Percentiles rank a stretch among this genome's conserved stretches.
Evolutionary conservation across 2,888 invertebrate species (phyloP).

Genomic region (Eurois occulta): DNA sequence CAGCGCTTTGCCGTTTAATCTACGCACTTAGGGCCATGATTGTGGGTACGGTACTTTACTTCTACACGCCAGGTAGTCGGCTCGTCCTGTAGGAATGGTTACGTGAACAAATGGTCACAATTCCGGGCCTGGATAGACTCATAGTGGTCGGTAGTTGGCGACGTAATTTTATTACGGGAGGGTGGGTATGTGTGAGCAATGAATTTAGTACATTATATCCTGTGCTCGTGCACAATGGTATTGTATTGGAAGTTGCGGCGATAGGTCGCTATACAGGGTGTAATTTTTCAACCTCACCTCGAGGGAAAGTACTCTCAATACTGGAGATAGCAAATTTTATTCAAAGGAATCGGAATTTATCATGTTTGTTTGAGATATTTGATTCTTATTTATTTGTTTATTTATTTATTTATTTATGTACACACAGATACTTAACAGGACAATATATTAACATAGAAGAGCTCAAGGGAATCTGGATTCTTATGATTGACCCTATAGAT

Average conservation of each 20-base stretch:
- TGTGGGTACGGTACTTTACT: slow-evolving; percentile 62
- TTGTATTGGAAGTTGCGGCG: background rate
- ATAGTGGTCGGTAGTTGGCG: slow-evolving; percentile 32
- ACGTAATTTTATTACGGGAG: slow-evolving; percentile 48
- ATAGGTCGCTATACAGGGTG: background rate
- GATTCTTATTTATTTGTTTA: too few species aligned
- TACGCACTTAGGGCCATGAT: slow-evolving; percentile 65
- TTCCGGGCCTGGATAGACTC: slow-evolving; percentile 55
- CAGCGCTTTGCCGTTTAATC: slow-evolving; percentile 68
- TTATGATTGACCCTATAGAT: too few species aligned
- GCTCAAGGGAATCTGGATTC: too few species aligned
- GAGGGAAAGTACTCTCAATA: too few species aligned
- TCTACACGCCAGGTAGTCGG: slow-evolving; percentile 47
- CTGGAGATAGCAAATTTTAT: too few species aligned
- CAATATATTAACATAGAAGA: too few species aligned
- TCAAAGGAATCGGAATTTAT: too few species aligned
- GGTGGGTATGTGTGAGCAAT: slow-evolving; percentile 27
- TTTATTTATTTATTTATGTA: too few species aligned
- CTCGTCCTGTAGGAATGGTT: slow-evolving; percentile 34
- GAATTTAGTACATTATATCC: slow-evolving; percentile 14
- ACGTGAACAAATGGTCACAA: slow-evolving; percentile 55
- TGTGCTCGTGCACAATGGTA: background rate
- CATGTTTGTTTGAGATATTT: too few species aligned
- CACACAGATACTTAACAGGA: too few species aligned
- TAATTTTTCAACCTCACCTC: too few species aligned